phyloP scores from a whole-genome alignment of 2,888 invertebrate genomes.

The Cremastinae sp. region DNA sequence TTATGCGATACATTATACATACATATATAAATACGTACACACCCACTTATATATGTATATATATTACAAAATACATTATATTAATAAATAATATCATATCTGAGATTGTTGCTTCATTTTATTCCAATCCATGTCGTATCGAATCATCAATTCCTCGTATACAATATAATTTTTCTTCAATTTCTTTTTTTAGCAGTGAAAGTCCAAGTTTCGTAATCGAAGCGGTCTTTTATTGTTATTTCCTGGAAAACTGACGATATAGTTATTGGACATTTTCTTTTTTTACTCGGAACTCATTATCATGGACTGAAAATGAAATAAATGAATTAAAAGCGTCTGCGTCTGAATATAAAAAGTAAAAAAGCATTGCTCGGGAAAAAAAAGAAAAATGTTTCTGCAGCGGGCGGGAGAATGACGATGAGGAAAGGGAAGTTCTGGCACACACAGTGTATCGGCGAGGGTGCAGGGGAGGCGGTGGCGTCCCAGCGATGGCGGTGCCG shows the following conservation, averaged over 20 bases:
- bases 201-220: too few species aligned
- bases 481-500: slow-evolving; percentile 51
- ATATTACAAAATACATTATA: slow-evolving; percentile 77
- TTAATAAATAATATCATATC: slow-evolving; percentile 77
- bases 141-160: too few species aligned
- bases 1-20: slow-evolving; percentile 59
- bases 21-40: slow-evolving; percentile 67
- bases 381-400: slow-evolving; percentile 39
- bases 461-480: slow-evolving; percentile 37
- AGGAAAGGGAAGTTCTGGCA: slow-evolving; percentile 26
- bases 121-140: not conserved
- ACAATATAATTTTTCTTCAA: too few species aligned
- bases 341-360: too few species aligned
- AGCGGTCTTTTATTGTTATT: too few species aligned
- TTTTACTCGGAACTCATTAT: too few species aligned
- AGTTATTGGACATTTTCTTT: too few species aligned
- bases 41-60: slow-evolving; percentile 73
- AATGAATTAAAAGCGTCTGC: slow-evolving; percentile 3
- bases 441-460: slow-evolving; percentile 29
- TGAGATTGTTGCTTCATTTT: slow-evolving; percentile 58
- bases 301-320: not conserved
- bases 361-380: slow-evolving; percentile 40
- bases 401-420: slow-evolving; percentile 8
- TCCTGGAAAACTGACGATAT: too few species aligned
- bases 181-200: too few species aligned